phyloP scores from a whole-genome alignment of 2,888 invertebrate species.

The Temnothorax unifasciatus region DNA sequence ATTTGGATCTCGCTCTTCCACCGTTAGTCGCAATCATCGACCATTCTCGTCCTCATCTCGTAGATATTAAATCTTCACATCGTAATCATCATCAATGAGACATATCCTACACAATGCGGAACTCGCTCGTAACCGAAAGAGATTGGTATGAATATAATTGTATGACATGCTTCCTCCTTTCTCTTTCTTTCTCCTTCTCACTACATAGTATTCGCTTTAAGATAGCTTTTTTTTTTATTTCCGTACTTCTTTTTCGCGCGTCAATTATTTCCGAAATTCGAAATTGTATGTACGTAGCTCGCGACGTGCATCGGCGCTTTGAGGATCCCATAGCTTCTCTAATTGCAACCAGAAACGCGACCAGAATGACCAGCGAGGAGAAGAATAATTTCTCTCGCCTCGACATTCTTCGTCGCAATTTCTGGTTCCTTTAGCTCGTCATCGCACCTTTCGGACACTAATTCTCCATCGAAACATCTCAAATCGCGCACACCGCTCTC shows the following conservation, averaged over 20 bases:
- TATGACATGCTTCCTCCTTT: slow-evolving; percentile 75
- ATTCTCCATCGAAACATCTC: slow-evolving; percentile 58
- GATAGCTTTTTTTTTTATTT: slow-evolving; percentile 62
- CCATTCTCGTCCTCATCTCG: slow-evolving; percentile 69
- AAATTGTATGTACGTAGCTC: slow-evolving; percentile 74
- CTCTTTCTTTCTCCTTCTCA: slow-evolving; percentile 67
- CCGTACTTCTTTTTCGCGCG: slow-evolving; percentile 62
- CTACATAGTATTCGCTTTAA: slow-evolving; percentile 53
- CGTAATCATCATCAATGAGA: slow-evolving; percentile 71
- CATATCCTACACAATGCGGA: slow-evolving; percentile 82
- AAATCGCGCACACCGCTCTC: slow-evolving; percentile 65
- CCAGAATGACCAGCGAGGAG: slow-evolving; percentile 15
- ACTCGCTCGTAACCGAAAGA: slow-evolving; percentile 85
- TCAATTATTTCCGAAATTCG: slow-evolving; percentile 70
- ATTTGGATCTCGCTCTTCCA: slow-evolving; percentile 62
- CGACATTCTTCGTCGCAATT: slow-evolving; percentile 39
- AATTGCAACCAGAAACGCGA: slow-evolving; percentile 49
- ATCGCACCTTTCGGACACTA: slow-evolving; percentile 66
- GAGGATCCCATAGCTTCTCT: slow-evolving; percentile 72
- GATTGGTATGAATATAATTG: slow-evolving; percentile 79
- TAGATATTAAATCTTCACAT: slow-evolving; percentile 71
- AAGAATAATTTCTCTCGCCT: neutral
- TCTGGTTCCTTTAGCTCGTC: slow-evolving; percentile 60
- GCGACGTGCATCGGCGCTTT: slow-evolving; percentile 75
- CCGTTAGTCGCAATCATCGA: slow-evolving; percentile 75